Conservation (phyloP, 2,888 invertebrate species). For the Alloscopus bannaensis region DNA sequence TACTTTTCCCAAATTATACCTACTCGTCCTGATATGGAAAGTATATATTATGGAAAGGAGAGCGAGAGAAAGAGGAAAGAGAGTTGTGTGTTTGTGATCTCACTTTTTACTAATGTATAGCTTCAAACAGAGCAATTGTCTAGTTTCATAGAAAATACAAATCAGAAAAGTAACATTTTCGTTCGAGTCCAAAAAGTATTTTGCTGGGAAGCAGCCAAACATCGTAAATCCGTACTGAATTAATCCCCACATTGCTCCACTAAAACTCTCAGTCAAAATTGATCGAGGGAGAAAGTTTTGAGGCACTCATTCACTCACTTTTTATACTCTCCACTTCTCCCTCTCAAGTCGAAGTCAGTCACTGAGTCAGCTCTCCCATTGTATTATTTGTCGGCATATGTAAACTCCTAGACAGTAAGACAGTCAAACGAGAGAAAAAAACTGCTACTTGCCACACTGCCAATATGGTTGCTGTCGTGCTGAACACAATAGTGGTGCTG, state of each 20-base stretch:
- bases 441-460: constrained; percentile 62
- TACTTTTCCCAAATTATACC: constrained; percentile 27
- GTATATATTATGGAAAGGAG: constrained; percentile 10
- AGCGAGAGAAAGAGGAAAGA: neutral
- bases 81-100: constrained; percentile 18
- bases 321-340: constrained; percentile 11
- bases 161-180: constrained; percentile 62
- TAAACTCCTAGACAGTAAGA: no score
- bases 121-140: constrained; percentile 34
- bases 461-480: constrained; percentile 35
- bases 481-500: constrained; percentile 16
- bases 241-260: constrained; percentile 64
- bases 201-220: constrained; percentile 65
- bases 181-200: constrained; percentile 55
- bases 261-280: constrained; percentile 66
- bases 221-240: constrained; percentile 66
- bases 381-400: constrained; percentile 17
- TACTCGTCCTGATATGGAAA: constrained; percentile 24
- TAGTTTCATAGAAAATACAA: constrained; percentile 55
- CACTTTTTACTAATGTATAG: neutral
- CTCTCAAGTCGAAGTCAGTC: constrained; percentile 51
- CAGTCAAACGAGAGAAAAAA: constrained; percentile 42
- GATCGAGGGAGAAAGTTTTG: constrained; percentile 61
- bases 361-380: constrained; percentile 43
- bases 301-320: constrained; percentile 58